A percentile compares a stretch with the other conserved stretches of the same genome.
These are phyloP conservation scores for Athripsodes cinereus DNA, from an alignment of 2,888 invertebrate genomes.

Conservation along the genomic window DNA sequence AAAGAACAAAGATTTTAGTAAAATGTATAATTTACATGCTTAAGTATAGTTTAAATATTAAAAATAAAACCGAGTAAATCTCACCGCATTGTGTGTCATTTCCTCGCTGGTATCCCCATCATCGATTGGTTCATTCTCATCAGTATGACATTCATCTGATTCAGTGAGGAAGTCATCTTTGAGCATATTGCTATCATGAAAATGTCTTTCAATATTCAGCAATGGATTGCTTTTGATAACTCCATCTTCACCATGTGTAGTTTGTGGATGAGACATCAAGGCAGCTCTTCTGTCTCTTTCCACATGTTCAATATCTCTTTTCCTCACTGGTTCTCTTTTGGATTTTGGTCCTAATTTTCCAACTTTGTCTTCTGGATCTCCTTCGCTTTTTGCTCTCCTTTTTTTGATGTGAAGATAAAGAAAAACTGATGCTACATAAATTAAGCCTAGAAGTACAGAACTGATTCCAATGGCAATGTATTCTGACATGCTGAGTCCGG, in stretches of 20 bases:
- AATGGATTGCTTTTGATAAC: conserved; percentile 75
- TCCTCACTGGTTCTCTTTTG: conserved; percentile 9
- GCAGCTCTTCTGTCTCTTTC: conserved; percentile 33
- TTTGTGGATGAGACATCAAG: neutral
- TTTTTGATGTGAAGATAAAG: conserved; percentile 74
- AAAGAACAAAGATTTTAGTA: neutral
- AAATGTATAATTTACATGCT: neutral
- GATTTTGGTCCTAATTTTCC: neutral
- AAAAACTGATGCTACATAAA: conserved; percentile 81
- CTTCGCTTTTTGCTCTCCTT: conserved; percentile 44
- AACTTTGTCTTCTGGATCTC: conserved; percentile 19
- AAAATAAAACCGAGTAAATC: neutral
- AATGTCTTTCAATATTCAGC: conserved; percentile 56
- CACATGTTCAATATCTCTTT: conserved; percentile 30
- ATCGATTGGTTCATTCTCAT: conserved; percentile 56
- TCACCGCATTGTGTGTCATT: conserved; percentile 5
- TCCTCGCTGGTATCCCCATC: conserved; percentile 26
- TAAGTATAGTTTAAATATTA: neutral
- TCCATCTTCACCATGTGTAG: conserved; percentile 53
- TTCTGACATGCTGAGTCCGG: conserved; percentile 66
- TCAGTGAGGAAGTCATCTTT: conserved; percentile 45
- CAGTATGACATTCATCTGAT: conserved; percentile 58
- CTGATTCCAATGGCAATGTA: conserved; percentile 80
- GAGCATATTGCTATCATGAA: conserved; percentile 48
- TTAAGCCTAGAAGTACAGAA: conserved; percentile 76